These are phyloP conservation scores for Sebastes taczanowskii DNA, from an alignment of 2,797 vertebrate species.

Conservation along the genomic window DNA sequence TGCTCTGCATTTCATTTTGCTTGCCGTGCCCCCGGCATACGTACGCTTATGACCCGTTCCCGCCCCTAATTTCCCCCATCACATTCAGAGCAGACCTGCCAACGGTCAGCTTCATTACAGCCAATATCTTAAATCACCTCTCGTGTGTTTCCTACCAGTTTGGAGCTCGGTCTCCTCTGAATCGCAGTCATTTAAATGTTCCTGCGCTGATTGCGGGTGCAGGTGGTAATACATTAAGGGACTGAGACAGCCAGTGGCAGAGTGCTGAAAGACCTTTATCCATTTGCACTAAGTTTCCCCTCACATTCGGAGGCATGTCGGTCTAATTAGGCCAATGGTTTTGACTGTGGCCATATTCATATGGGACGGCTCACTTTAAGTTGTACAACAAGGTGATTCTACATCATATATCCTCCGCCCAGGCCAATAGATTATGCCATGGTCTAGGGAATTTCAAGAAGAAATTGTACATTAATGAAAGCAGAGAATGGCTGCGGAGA, in stretches of 20 bases:
- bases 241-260: conserved; percentile 81
- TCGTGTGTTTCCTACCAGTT: conserved; percentile 78
- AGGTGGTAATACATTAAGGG: conserved; percentile 89
- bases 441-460: conserved; percentile 77
- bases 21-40: conserved; percentile 70
- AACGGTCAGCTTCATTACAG: conserved; percentile 86
- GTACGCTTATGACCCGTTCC: conserved; percentile 78
- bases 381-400: conserved; percentile 81
- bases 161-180: conserved; percentile 80
- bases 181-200: conserved; percentile 87
- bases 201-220: conserved; percentile 84
- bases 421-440: conserved; percentile 78
- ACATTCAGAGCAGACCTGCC: conserved; percentile 85
- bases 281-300: conserved; percentile 84
- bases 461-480: conserved; percentile 80
- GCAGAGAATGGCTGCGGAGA: conserved; percentile 67
- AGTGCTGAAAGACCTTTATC: conserved; percentile 83
- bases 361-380: conserved; percentile 84
- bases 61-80: conserved; percentile 84
- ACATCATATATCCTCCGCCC: conserved; percentile 71
- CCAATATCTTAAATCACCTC: conserved; percentile 89
- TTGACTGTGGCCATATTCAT: conserved; percentile 83
- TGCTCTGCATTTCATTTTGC: conserved; percentile 80
- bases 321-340: conserved; percentile 83
- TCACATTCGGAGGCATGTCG: conserved; percentile 85